These are phyloP conservation scores for Apamea crenata DNA, from an alignment of 2,888 invertebrate species.

Conservation along the genomic window DNA sequence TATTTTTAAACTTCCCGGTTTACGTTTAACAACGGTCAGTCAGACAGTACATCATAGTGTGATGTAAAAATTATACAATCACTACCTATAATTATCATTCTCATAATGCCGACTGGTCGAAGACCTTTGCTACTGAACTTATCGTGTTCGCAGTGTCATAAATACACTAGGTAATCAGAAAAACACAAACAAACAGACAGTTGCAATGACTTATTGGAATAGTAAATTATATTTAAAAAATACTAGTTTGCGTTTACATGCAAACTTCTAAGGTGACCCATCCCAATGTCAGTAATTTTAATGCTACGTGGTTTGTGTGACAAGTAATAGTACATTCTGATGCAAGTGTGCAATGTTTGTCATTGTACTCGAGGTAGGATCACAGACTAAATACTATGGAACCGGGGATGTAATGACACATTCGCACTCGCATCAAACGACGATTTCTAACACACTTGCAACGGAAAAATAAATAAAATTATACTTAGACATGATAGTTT, in stretches of 20 bases:
- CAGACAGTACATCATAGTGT: too few relatives aligned
- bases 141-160: not conserved
- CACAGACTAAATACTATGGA: not conserved
- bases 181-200: not conserved
- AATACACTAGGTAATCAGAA: not conserved
- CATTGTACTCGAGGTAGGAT: not conserved
- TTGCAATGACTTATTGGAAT: not conserved
- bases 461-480: not conserved
- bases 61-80: slow-evolving; percentile 6
- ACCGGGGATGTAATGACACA: not conserved
- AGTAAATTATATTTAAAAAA: not conserved
- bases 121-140: slow-evolving; percentile 4
- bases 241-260: not conserved
- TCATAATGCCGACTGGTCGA: not conserved
- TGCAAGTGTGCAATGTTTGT: not conserved
- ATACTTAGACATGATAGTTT: not conserved
- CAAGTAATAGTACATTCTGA: not conserved
- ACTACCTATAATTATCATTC: too few relatives aligned
- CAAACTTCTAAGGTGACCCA: slow-evolving; percentile 20
- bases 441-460: too few relatives aligned
- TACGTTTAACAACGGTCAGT: not conserved
- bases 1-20: not conserved
- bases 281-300: not conserved
- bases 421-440: not conserved
- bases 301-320: slow-evolving; percentile 8